Evolutionary conservation across 92 coral and sea anemone species (phyloP), one percentile per base, ranked within the genome.

Genomic region (Parazoanthus swiftii): DNA sequence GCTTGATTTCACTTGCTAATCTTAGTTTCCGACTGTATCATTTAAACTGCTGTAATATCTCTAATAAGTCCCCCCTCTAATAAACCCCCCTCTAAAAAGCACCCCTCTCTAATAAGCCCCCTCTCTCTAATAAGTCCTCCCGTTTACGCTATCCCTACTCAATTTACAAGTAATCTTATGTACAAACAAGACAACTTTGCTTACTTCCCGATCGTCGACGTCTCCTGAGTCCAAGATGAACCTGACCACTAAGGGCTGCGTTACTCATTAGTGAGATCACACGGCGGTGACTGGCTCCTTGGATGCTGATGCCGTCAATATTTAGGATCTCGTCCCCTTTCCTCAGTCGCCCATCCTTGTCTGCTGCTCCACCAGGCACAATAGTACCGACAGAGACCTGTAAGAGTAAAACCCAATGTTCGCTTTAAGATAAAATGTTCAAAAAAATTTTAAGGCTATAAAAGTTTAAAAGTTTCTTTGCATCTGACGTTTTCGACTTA

Each of bases 341-440:
- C 76, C 90, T 90, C 11, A 97, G 88, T 0, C 91, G 90, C 11
- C 96, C 98, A 38, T 94, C 94, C 37, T 89, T 48, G 79, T 95
- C 98, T 14, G 99, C 99, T 4, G 99, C 92, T 76, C 98, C 93
- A 65, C 96, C 96, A 36, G 97, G 91, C 18, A 97, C 98, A 46
- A 97, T 93, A 74, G 98, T 97, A 29, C 98, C 99, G 10, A 97
- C 92, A 16, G 99, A 90, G 42, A 95, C 98, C 99, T 96, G 88
- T 46, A 15, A 79, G 23, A 50, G 86, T 13, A 37, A 21, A 29
- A 18, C 44, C 25, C 36, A 74, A 38, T 26, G 33, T 29, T 29
- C 33, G 33, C 0, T 29, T 29, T 29, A 29, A 29, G 33, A 29
- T 29, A 29, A 29, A 29, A 29, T n/a, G n/a, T n/a, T n/a, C n/a